A percentile compares a stretch with the other conserved stretches of the same genome.
Evolutionary conservation across 2,113 vertebrate genomes (phyloP).

Genomic region (Budorcas taxicolor): DNA sequence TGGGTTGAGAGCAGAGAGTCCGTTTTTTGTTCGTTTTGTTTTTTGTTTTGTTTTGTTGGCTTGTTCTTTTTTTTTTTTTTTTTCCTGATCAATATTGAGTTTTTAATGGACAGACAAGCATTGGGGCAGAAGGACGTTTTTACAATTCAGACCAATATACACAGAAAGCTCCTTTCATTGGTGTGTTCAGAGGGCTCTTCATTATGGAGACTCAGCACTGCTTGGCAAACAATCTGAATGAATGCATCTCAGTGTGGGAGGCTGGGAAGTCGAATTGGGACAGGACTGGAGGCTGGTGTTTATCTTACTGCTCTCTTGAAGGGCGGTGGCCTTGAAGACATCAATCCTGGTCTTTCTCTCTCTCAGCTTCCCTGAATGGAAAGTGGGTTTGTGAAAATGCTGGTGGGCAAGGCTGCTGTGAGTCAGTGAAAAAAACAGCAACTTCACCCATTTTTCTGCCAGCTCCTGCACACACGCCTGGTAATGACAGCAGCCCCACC

Average conservation of each 20-base stretch:
- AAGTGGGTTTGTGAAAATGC: neutral
- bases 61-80: neutral
- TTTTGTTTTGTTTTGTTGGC: neutral
- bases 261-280: neutral
- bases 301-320: neutral
- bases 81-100: neutral
- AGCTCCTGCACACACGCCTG: neutral
- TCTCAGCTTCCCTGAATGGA: neutral
- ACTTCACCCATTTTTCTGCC: neutral
- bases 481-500: neutral
- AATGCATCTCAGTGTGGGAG: neutral
- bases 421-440: neutral
- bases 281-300: neutral
- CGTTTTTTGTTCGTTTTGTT: neutral
- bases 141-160: neutral
- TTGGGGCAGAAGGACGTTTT: neutral
- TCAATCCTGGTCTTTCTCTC: neutral
- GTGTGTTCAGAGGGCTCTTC: neutral
- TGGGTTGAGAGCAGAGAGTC: neutral
- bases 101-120: neutral
- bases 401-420: neutral
- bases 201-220: neutral
- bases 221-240: neutral
- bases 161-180: slow-evolving; percentile 29
- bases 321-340: neutral